Conservation (phyloP, 2,888 invertebrate species). For the Flexamia atlantica region DNA sequence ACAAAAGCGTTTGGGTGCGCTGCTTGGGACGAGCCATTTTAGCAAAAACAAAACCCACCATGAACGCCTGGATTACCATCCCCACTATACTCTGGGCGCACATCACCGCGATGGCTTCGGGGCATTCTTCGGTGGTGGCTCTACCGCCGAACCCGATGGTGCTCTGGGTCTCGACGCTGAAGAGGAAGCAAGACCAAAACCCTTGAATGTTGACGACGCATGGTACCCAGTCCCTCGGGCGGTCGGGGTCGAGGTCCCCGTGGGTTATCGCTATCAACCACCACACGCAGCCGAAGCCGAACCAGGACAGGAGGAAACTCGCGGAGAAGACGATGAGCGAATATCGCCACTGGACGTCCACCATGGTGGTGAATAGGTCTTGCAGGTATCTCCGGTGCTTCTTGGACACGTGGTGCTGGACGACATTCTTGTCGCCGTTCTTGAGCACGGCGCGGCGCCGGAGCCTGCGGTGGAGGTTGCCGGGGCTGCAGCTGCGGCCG, state of each 20-base stretch:
- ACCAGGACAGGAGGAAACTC: slow-evolving; percentile 92
- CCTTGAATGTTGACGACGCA: slow-evolving; percentile 92
- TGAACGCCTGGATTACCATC: slow-evolving; percentile 84
- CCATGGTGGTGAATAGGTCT: slow-evolving; percentile 91
- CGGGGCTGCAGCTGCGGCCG: slow-evolving; percentile 72
- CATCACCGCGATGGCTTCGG: slow-evolving; percentile 95
- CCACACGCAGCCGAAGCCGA: slow-evolving; percentile 93
- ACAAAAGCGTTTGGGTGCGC: slow-evolving; percentile 94
- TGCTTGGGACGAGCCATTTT: slow-evolving; percentile 97
- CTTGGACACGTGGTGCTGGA: slow-evolving; percentile 93
- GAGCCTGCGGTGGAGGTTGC: slow-evolving; percentile 77
- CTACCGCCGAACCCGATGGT: slow-evolving; percentile 96
- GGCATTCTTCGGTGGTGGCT: slow-evolving; percentile 94
- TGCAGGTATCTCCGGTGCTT: slow-evolving; percentile 84
- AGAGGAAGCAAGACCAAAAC: slow-evolving; percentile 95
- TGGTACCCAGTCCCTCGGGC: slow-evolving; percentile 83
- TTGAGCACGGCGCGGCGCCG: slow-evolving; percentile 93
- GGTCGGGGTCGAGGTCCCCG: slow-evolving; percentile 85
- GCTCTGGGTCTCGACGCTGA: slow-evolving; percentile 97
- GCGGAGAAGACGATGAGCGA: slow-evolving; percentile 90
- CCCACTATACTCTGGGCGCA: slow-evolving; percentile 96
- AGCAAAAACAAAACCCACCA: slow-evolving; percentile 94
- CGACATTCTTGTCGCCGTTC: slow-evolving; percentile 97
- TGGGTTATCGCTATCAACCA: slow-evolving; percentile 94
- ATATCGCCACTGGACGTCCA: slow-evolving; percentile 96